Percentiles rank a stretch among this genome's conserved stretches.
Evolutionary conservation across 2,797 vertebrate genomes (phyloP).

Genomic region (Gorsachius magnificus): DNA sequence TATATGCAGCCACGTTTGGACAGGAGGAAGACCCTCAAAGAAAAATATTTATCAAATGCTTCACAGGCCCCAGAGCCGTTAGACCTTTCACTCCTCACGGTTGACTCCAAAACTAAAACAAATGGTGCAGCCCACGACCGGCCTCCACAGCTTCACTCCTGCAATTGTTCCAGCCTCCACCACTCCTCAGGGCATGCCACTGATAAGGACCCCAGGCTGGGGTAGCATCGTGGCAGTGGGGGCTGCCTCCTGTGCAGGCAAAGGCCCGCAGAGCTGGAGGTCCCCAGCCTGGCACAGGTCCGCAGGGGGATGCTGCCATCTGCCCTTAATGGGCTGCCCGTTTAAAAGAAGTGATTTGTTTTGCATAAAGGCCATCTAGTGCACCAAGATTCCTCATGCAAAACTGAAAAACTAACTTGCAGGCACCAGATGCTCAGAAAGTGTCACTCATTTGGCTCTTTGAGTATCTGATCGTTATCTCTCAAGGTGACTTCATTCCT

Average conservation of each 20-base stretch:
- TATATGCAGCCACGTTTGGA: not conserved
- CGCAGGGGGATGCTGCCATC: not conserved
- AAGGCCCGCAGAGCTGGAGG: not conserved
- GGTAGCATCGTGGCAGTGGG: not conserved
- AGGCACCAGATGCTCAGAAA: not conserved
- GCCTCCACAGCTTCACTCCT: not conserved
- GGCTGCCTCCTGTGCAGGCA: accelerated
- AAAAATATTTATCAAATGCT: slow-evolving; percentile 32
- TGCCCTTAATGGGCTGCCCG: accelerated
- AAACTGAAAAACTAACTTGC: not conserved
- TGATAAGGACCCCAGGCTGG: not conserved
- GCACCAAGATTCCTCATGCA: not conserved
- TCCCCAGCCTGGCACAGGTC: not conserved
- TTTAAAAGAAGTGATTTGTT: accelerated
- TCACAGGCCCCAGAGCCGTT: not conserved
- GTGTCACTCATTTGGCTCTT: not conserved
- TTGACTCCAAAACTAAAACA: slow-evolving; percentile 48
- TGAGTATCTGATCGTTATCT: not conserved
- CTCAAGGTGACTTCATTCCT: not conserved
- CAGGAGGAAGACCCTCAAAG: not conserved
- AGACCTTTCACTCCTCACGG: not conserved
- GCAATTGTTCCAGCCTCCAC: not conserved
- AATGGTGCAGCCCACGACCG: not conserved
- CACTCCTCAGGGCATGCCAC: not conserved
- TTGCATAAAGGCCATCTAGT: not conserved